A percentile compares a stretch with the other conserved stretches of the same genome.
Evolutionary conservation across 35 echinoderm and acorn worm genomes (phyloP).

Genomic region (Patiria miniata): DNA sequence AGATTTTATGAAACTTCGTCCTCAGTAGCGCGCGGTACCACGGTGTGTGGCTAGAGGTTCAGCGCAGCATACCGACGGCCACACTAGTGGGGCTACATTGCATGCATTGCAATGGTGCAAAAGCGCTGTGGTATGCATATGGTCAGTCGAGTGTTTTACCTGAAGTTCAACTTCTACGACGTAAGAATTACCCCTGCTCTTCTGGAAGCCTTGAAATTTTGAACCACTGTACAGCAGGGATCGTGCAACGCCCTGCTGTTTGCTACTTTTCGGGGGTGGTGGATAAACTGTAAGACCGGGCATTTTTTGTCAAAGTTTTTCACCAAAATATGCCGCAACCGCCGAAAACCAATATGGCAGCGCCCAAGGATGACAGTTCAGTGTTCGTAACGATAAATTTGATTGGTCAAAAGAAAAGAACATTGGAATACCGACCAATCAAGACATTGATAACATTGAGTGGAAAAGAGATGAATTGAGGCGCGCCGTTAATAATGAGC

Average conservation of each 20-base stretch:
- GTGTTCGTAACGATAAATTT: not conserved
- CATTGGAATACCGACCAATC: no score
- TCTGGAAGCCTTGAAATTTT: slow-evolving; percentile 94
- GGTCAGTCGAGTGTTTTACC: slow-evolving; percentile 51
- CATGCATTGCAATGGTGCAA: no score
- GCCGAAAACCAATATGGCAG: slow-evolving; percentile 16
- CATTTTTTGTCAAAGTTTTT: slow-evolving; percentile 61
- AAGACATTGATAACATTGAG: no score
- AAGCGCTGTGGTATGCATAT: no score
- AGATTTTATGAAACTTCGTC: no score
- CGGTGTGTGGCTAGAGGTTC: no score
- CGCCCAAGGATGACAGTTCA: not conserved
- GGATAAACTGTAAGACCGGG: slow-evolving; percentile 79
- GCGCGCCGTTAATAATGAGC: no score
- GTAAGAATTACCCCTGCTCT: slow-evolving; percentile 98
- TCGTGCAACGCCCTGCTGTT: slow-evolving; percentile 89
- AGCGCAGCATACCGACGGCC: no score
- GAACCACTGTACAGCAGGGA: slow-evolving; percentile 89
- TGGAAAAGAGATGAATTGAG: no score
- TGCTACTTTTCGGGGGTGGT: slow-evolving; percentile 77
- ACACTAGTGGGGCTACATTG: no score
- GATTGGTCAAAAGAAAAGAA: not conserved
- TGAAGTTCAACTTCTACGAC: slow-evolving; percentile 99
- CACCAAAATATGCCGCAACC: slow-evolving; percentile 1
- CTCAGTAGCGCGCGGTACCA: no score